Evolutionary conservation across 2,888 invertebrate genomes (phyloP), one percentile per base, ranked within the genome.

Genomic region (Lacanobia oleracea): DNA sequence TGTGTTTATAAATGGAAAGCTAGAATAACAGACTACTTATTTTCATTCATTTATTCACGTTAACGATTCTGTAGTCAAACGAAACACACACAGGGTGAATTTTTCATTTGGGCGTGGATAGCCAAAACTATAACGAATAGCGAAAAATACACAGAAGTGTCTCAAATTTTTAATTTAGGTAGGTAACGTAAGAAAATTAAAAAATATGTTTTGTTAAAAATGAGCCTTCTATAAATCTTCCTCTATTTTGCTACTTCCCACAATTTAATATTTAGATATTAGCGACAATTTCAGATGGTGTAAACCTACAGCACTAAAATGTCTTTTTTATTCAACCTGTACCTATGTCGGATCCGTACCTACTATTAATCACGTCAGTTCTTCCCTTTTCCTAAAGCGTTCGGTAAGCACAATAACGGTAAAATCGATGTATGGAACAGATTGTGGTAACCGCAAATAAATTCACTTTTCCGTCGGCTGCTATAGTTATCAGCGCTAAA

Each of bases 401-500:
- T 56, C 45, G 18, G 53, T 63, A 68, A 62, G 5, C 57, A 45
- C 23, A n/a, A 43, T 72, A 79, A 69, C 75, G 67, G 82, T 72
- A 45, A 43, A n/a, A 40, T 37, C 62, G 27, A 72, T 72, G 53
- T 51, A 54, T 62, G 63, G 23, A 9, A 37, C 51, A 62, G 51
- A 75, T 75, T 68, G 50, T 53, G n/a, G 56, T 12, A 51, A 60
- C 65, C 50, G 53, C 50, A 77, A 64, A 72, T 61, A n/a, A 57
- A 68, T 75, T 76, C 78, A 79, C 79, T 79, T 87, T 84, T 75
- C 57, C 72, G 57, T 12, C 54, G 51, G 59, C 59, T 53, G 70
- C 63, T 33, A 2, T 57, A 62, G 76, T 84, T 86, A 78, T 72
- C 79, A 45, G 18, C 21, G 50, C 65, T 78, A 66, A 82, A 67